Percentiles rank a stretch among this genome's conserved stretches.
Conservation (phyloP, 2,888 invertebrate species). For the Julus scanicus region DNA sequence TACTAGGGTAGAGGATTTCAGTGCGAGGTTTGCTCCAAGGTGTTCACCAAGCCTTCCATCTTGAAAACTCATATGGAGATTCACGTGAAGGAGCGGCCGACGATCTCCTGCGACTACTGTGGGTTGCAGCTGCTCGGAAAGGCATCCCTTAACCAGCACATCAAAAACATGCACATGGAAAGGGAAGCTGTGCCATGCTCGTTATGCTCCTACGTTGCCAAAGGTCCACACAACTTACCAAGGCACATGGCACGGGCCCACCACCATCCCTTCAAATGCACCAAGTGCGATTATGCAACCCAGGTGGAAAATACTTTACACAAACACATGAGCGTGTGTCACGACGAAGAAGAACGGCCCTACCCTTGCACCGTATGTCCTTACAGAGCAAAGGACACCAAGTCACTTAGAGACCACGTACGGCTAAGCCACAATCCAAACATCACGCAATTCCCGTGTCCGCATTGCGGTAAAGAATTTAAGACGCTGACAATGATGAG, state of each 20-base stretch:
- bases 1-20: constrained; percentile 50
- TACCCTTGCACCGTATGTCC: constrained; percentile 54
- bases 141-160: constrained; percentile 48
- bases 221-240: constrained; percentile 17
- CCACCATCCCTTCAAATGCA: constrained; percentile 55
- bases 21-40: constrained; percentile 50
- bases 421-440: constrained; percentile 56
- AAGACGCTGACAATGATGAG: constrained; percentile 67
- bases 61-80: constrained; percentile 41
- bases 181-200: constrained; percentile 43
- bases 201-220: constrained; percentile 50
- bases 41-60: constrained; percentile 51
- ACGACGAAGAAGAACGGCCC: constrained; percentile 53
- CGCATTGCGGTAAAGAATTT: constrained; percentile 68
- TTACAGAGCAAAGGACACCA: constrained; percentile 55
- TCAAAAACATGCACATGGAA: constrained; percentile 50
- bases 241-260: constrained; percentile 52
- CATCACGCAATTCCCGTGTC: constrained; percentile 61
- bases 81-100: constrained; percentile 9
- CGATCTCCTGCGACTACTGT: constrained; percentile 47
- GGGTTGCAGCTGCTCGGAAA: constrained; percentile 40
- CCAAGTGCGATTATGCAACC: constrained; percentile 44
- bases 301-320: constrained; percentile 46
- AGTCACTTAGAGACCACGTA: constrained; percentile 52
- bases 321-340: constrained; percentile 55